A percentile compares a stretch with the other conserved stretches of the same genome.
Evolutionary conservation across 2,888 invertebrate species (phyloP).

Genomic region (Drosophila ezoana): DNA sequence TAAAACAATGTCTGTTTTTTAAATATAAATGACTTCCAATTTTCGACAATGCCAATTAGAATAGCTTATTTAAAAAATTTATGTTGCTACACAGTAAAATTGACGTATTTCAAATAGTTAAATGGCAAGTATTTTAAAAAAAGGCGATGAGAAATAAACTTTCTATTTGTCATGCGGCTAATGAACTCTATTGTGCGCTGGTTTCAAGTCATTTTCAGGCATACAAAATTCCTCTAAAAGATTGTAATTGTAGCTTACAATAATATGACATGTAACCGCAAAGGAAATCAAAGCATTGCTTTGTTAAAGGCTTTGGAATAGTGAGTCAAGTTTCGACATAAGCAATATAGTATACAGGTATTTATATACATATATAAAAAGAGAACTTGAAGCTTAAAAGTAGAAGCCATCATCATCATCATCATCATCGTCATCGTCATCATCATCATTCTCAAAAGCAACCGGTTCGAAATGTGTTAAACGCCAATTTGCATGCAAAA

Average conservation of each 20-base stretch:
- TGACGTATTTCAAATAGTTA: too few species aligned
- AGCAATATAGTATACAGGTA: not conserved
- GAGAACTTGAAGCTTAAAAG: conserved; percentile 25
- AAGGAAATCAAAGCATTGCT: conserved; percentile 1
- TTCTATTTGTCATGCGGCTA: not conserved
- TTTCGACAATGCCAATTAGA: too few species aligned
- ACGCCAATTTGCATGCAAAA: conserved; percentile 65
- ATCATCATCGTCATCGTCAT: conserved; percentile 24
- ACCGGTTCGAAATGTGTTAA: conserved; percentile 56
- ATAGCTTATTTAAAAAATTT: too few species aligned
- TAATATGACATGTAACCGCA: not conserved
- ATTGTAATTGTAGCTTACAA: not conserved
- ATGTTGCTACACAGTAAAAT: too few species aligned
- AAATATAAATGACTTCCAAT: too few species aligned
- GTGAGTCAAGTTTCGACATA: conserved; percentile 31
- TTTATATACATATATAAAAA: not conserved
- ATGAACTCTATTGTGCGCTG: not conserved
- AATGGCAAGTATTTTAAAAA: too few species aligned
- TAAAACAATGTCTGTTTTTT: too few species aligned
- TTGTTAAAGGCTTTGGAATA: not conserved
- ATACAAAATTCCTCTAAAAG: not conserved
- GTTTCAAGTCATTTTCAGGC: not conserved
- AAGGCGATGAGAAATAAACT: too few species aligned
- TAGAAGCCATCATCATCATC: conserved; percentile 31
- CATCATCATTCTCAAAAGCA: conserved; percentile 13